A percentile compares a stretch with the other conserved stretches of the same genome.
Conservation (phyloP, 2,113 vertebrate genomes). For the Calyptomena viridis region DNA sequence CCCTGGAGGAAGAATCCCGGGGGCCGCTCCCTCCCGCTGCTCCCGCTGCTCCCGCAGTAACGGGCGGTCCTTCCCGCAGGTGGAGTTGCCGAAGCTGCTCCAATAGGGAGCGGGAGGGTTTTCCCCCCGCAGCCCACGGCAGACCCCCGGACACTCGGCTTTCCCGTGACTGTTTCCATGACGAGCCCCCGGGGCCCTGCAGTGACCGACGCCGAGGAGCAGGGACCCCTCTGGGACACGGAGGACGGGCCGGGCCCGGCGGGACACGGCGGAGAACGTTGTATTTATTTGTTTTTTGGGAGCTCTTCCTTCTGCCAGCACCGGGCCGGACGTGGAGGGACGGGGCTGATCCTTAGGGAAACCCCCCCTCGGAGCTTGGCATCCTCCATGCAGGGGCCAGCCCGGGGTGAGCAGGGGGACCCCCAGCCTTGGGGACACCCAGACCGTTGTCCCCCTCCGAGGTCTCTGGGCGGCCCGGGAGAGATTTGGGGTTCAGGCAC, state of each 20-base stretch:
- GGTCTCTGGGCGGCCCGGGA: background rate
- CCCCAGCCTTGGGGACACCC: background rate
- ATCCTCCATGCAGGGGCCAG: background rate
- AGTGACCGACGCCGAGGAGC: background rate
- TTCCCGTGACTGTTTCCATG: constrained; percentile 1
- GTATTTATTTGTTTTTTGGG: constrained; percentile 25
- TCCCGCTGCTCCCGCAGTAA: background rate
- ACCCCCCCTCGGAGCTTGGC: background rate
- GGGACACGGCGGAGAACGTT: background rate
- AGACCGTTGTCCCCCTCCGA: background rate
- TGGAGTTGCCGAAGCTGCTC: constrained; percentile 88
- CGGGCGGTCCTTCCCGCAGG: constrained; percentile 70
- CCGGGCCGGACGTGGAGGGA: rapidly evolving
- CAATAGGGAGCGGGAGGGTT: constrained; percentile 64
- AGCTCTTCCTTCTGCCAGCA: background rate
- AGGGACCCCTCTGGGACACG: background rate
- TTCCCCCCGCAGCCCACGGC: background rate
- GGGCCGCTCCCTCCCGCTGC: no score
- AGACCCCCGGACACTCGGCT: background rate
- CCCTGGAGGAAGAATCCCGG: no score
- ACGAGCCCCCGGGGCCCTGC: constrained; percentile 21
- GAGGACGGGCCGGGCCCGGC: background rate
- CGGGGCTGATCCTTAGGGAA: background rate
- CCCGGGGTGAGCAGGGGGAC: background rate
- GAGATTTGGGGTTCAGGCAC: background rate